Evolutionary conservation across 2,888 invertebrate species (phyloP).

Genomic region (Dysmachus trigonus): DNA sequence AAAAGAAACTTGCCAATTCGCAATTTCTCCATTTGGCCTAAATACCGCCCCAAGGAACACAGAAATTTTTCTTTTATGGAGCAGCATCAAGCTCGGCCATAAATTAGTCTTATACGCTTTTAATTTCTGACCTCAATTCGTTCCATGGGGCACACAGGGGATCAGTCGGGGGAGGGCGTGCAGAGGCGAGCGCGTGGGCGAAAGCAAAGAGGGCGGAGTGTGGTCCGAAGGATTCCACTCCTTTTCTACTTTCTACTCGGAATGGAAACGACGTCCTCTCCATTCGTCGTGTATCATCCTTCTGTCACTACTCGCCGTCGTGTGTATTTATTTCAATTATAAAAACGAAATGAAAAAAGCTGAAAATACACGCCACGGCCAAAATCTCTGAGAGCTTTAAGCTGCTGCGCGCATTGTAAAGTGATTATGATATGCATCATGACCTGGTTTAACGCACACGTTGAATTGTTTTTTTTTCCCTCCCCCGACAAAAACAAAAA

Average conservation of each 20-base stretch:
- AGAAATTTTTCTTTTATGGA: background rate
- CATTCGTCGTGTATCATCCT: background rate
- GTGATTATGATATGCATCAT: constrained; percentile 36
- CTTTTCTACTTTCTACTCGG: background rate
- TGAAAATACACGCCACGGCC: background rate
- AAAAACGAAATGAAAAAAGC: background rate
- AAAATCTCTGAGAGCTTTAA: background rate
- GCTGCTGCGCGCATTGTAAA: background rate
- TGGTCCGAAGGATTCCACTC: background rate
- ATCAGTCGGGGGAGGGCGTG: background rate
- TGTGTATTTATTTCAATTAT: constrained; percentile 5
- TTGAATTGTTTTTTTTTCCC: no score
- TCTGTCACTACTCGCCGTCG: background rate
- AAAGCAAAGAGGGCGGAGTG: no score
- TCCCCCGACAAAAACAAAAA: background rate
- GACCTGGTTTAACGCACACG: constrained; percentile 29
- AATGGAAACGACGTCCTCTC: constrained; percentile 11
- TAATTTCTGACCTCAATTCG: constrained; percentile 15
- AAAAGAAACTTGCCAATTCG: background rate
- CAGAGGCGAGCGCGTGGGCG: background rate
- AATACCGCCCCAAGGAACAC: background rate
- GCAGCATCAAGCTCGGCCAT: background rate
- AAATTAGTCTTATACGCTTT: constrained; percentile 6
- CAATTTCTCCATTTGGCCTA: background rate
- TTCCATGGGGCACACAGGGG: background rate